Conservation (phyloP, 2,888 invertebrate species). For the Sarcophaga subvicina region DNA sequence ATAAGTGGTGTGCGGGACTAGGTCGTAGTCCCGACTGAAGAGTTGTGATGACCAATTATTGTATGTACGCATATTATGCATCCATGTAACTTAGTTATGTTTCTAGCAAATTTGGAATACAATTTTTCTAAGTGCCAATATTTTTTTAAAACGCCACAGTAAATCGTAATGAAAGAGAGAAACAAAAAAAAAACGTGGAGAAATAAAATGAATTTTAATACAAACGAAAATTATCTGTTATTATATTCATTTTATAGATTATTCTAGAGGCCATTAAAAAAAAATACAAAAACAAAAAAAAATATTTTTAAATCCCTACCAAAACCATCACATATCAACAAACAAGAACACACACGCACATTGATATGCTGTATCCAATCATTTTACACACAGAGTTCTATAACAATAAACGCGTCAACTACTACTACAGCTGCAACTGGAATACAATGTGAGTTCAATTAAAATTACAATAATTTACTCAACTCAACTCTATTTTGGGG, state of each 20-base stretch:
- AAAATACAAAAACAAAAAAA: conserved; percentile 11
- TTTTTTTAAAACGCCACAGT: too few species aligned
- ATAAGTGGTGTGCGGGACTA: too few species aligned
- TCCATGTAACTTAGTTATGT: too few species aligned
- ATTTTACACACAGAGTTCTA: neutral
- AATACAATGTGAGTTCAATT: conserved; percentile 53
- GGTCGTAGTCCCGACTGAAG: too few species aligned
- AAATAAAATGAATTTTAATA: conserved; percentile 59
- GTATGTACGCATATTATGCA: too few species aligned
- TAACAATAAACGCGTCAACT: too few species aligned
- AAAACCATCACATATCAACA: conserved; percentile 29
- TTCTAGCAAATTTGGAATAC: too few species aligned
- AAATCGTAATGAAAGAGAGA: too few species aligned
- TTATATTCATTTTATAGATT: conserved; percentile 61
- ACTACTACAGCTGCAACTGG: neutral
- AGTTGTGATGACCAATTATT: too few species aligned
- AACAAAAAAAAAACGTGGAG: neutral
- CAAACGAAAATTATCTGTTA: conserved; percentile 65
- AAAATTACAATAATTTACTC: conserved; percentile 70
- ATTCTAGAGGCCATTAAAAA: conserved; percentile 61
- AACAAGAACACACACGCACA: neutral
- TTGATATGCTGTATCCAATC: neutral
- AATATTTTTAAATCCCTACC: conserved; percentile 6
- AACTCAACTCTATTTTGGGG: conserved; percentile 58
- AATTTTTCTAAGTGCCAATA: too few species aligned